Base-by-base conservation (phyloP, 1,140 invertebrate genomes). In the Spodoptera litura region DNA sequence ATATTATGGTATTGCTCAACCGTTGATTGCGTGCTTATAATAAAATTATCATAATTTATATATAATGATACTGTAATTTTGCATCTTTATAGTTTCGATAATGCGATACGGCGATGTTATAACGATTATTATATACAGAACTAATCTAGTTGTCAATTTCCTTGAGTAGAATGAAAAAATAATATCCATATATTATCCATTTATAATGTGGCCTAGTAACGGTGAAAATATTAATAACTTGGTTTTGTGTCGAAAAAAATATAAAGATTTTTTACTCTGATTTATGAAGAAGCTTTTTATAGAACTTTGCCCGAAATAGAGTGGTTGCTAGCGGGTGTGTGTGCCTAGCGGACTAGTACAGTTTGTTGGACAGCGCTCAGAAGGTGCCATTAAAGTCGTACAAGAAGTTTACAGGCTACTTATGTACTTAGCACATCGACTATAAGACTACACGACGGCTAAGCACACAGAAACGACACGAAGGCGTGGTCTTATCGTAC, bases 31-130 rank as follows among this genome's bases (percentile, higher is more conserved):
- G 56, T 59, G 71, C 38, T 73, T 73, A 20, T 49, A 59, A 59
- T 73, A 73, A 73, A 73, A 73, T 73, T 73, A 73, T 27, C 71
- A 73, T 73, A 73, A 73, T 73, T 73, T 73, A 59, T 59, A 59
- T 73, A 59, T 73, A 44, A 73, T 59, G 71, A 55, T 31, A 71
- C 31, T 55, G 52, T 71, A 55, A 71, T 68, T 68, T 68, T 68
- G 64, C 68, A 38, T 71, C 68, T 71, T 71, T 71, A 68, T 71
- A 71, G 68, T 71, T 55, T 13, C 31, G 68, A 71, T 71, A 71
- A 56, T 71, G 52, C 52, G 25, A 56, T 55, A 55, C 31, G 52
- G n/a, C 52, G 31, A 52, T 68, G 64, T 53, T 53, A 68, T 52
- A 68, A 68, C 49, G 44, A 71, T 35, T 56, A 55, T 71, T 55